phyloP scores from a whole-genome alignment of 2,888 invertebrate species.

The Beris morrisii region DNA sequence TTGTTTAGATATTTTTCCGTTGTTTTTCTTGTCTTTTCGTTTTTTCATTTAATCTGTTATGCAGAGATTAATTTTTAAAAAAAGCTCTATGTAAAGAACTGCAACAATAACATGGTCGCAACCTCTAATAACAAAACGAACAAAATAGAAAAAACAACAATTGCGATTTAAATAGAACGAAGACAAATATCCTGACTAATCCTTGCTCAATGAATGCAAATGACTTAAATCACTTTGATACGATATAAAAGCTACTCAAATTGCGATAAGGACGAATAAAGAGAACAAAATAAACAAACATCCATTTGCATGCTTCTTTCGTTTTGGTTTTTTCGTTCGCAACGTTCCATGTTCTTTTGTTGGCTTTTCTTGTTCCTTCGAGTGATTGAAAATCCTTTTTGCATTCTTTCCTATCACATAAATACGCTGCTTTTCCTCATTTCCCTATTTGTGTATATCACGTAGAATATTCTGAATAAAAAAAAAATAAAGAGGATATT shows the following conservation, averaged over 20 bases:
- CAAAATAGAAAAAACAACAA: no score
- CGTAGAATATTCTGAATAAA: conserved; percentile 6
- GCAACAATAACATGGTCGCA: no score
- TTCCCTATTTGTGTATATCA: conserved; percentile 27
- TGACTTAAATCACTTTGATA: conserved; percentile 32
- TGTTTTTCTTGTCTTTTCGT: no score
- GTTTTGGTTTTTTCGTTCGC: not conserved
- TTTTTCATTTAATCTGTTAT: no score
- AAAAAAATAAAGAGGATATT: not conserved
- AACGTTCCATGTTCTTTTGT: no score
- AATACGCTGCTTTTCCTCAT: conserved; percentile 19
- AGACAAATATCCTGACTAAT: no score
- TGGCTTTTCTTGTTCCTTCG: no score
- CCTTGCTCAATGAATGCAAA: conserved; percentile 15
- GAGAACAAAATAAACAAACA: conserved; percentile 15
- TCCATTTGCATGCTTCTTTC: conserved; percentile 31
- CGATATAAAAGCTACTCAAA: not conserved
- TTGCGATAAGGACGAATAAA: not conserved
- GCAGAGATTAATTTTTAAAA: no score
- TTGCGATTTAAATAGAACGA: no score
- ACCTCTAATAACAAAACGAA: conserved; percentile 8
- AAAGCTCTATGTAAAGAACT: no score
- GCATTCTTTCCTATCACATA: not conserved
- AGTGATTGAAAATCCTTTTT: no score
- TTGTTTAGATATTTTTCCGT: no score